These are phyloP conservation scores for Corythornis leucogaster DNA, from an alignment of 2,797 vertebrate genomes.

Conservation along the genomic window DNA sequence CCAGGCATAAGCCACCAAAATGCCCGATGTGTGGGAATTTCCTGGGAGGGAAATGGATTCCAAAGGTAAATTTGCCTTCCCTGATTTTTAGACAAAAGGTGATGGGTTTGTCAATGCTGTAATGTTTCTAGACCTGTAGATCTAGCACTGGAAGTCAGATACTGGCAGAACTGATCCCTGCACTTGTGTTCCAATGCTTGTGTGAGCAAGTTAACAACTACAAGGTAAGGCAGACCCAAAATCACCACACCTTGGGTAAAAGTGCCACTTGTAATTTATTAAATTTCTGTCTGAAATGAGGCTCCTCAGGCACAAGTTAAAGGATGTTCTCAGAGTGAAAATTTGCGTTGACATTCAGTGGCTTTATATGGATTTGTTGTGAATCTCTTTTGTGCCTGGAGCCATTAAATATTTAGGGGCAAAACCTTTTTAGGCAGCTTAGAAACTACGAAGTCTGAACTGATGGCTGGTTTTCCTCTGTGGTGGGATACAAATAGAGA, in stretches of 20 bases:
- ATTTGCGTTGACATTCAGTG: neutral
- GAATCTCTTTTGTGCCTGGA: neutral
- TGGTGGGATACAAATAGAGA: neutral
- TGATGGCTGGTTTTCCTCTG: neutral
- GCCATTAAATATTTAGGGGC: neutral
- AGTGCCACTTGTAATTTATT: neutral
- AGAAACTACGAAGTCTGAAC: neutral
- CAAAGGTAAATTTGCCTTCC: conserved; percentile 75
- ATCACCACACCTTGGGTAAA: neutral
- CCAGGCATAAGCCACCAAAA: conserved; percentile 94
- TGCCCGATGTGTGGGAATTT: conserved; percentile 92
- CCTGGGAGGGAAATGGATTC: conserved; percentile 95
- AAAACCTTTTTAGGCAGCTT: neutral
- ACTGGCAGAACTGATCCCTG: neutral
- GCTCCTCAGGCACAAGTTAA: neutral
- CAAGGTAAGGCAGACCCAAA: neutral
- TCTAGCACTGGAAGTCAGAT: neutral
- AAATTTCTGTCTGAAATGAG: neutral
- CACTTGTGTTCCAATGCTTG: neutral
- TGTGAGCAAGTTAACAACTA: neutral
- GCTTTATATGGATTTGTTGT: neutral
- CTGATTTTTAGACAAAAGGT: neutral
- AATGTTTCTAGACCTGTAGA: neutral
- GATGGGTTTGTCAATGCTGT: neutral
- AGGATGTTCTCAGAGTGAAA: neutral